Percentiles rank a stretch among this genome's conserved stretches.
These are phyloP conservation scores for Drosophila kuntzei DNA, from an alignment of 2,888 invertebrate genomes.

Conservation along the genomic window DNA sequence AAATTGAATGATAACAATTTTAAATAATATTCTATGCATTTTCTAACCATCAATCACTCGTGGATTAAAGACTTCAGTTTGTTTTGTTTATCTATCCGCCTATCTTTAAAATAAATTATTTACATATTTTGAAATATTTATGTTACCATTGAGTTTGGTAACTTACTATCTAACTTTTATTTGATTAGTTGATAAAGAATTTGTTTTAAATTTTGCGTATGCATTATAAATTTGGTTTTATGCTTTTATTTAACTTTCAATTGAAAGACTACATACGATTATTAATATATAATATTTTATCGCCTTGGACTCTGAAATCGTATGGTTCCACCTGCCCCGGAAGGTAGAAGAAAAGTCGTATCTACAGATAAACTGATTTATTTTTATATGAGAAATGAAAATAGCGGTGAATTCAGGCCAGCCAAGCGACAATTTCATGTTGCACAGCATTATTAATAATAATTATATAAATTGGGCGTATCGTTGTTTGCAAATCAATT, in stretches of 20 bases:
- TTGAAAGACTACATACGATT: constrained; percentile 12
- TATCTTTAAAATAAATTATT: constrained; percentile 27
- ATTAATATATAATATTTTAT: constrained; percentile 26
- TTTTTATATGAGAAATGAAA: constrained; percentile 30
- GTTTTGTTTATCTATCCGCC: too few species aligned
- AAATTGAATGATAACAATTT: constrained; percentile 16
- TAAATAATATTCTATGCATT: neutral
- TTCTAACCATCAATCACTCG: constrained; percentile 28
- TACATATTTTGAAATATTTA: constrained; percentile 33
- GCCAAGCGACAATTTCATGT: constrained; percentile 24
- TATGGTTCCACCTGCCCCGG: constrained; percentile 10
- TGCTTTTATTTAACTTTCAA: constrained; percentile 9
- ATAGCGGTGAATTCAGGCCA: constrained; percentile 17
- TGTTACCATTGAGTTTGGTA: neutral
- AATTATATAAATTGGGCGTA: constrained; percentile 4
- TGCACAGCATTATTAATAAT: constrained; percentile 22
- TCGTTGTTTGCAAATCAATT: constrained; percentile 40
- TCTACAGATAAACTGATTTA: constrained; percentile 33
- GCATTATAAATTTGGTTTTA: constrained; percentile 16
- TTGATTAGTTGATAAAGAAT: constrained; percentile 35
- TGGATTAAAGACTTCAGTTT: constrained; percentile 2
- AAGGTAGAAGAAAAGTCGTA: constrained; percentile 1
- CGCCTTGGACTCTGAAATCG: constrained; percentile 19
- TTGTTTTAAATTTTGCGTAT: constrained; percentile 26
- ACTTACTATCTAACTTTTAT: constrained; percentile 30